These are phyloP conservation scores for Lordiphosa stackelbergi DNA, from an alignment of 1,140 invertebrate species.

Conservation along the genomic window DNA sequence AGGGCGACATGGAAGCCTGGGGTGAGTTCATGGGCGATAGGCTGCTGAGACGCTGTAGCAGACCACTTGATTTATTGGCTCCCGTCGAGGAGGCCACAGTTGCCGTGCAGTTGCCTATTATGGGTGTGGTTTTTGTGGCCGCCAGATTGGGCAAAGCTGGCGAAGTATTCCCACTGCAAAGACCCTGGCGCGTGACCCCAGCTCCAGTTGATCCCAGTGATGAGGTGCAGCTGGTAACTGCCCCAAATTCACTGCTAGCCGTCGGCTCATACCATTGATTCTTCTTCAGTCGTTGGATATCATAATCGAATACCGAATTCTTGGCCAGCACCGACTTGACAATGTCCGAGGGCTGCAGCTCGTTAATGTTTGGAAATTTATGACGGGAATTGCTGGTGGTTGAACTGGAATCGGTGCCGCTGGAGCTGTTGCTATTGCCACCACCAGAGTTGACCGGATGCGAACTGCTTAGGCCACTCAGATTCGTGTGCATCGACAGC, in stretches of 20 bases:
- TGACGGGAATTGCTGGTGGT: slow-evolving; percentile 80
- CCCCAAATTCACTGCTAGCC: slow-evolving; percentile 34
- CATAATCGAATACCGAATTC: slow-evolving; percentile 96
- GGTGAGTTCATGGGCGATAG: slow-evolving; percentile 76
- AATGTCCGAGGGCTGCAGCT: slow-evolving; percentile 94
- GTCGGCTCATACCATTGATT: slow-evolving; percentile 89
- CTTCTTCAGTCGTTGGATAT: slow-evolving; percentile 94
- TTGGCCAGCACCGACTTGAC: slow-evolving; percentile 94
- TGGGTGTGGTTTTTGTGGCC: slow-evolving; percentile 61
- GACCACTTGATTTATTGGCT: slow-evolving; percentile 39
- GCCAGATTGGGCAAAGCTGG: slow-evolving; percentile 74
- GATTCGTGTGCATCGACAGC: slow-evolving; percentile 58
- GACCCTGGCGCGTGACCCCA: slow-evolving; percentile 15
- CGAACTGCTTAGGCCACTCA: slow-evolving; percentile 28
- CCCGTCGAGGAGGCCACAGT: slow-evolving; percentile 10
- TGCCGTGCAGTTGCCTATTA: slow-evolving; percentile 53
- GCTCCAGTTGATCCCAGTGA: slow-evolving; percentile 1
- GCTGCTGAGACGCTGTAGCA: slow-evolving; percentile 66
- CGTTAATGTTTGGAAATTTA: slow-evolving; percentile 84
- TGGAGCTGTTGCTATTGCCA: slow-evolving; percentile 65
- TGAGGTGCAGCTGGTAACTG: slow-evolving; percentile 29
- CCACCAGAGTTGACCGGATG: slow-evolving; percentile 45
- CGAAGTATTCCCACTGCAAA: slow-evolving; percentile 62
- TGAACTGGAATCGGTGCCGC: slow-evolving; percentile 50
- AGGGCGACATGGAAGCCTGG: slow-evolving; percentile 73